Evolutionary conservation across 1,140 invertebrate species (phyloP).

Genomic region (Orchestia grillus): DNA sequence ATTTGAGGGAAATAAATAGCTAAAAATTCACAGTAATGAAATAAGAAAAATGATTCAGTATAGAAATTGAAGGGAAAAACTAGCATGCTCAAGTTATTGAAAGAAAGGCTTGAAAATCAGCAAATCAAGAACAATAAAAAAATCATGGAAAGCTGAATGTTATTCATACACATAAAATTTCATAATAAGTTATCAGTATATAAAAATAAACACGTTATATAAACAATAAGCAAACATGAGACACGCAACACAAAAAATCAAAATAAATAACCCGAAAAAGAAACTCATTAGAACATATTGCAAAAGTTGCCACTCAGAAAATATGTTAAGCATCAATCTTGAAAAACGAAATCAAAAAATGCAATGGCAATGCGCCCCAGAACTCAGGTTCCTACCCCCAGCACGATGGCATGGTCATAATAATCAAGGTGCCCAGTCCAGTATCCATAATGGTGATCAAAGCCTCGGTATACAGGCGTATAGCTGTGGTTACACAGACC

Average conservation of each 20-base stretch:
- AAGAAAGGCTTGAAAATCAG: neutral
- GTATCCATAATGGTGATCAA: conserved; percentile 68
- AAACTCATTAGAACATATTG: no score
- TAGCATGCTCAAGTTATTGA: neutral
- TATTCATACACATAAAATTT: no score
- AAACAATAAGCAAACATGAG: neutral
- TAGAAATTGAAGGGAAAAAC: neutral
- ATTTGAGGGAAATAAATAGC: neutral
- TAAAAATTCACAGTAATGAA: neutral
- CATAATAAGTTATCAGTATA: no score
- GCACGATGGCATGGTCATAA: conserved; percentile 68
- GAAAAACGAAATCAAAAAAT: neutral
- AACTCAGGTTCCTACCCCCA: conserved; percentile 61
- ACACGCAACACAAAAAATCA: neutral
- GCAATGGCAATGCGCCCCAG: no score
- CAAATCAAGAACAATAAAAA: no score
- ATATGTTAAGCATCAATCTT: neutral
- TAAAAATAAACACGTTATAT: neutral
- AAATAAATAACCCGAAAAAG: neutral
- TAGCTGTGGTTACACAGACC: conserved; percentile 78
- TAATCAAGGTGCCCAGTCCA: conserved; percentile 69
- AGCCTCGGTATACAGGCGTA: conserved; percentile 76
- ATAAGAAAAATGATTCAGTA: neutral
- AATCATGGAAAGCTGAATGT: no score
- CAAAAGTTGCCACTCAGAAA: neutral